phyloP scores from a whole-genome alignment of 2,888 invertebrate species.

The Scaptomyza flava region DNA sequence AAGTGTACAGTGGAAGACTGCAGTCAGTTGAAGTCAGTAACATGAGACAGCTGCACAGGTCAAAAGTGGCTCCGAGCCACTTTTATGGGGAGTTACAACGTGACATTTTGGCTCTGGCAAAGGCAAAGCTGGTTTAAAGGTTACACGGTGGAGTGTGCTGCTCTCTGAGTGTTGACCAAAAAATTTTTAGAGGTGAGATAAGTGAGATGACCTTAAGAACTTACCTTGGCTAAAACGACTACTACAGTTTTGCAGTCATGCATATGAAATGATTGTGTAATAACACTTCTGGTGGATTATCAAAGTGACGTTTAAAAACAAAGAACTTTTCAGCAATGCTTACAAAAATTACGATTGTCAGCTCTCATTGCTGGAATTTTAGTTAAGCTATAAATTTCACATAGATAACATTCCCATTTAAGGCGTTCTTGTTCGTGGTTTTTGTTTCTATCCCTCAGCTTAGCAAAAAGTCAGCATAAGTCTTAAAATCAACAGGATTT shows the following conservation, averaged over 20 bases:
- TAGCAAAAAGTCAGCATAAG: constrained; percentile 26
- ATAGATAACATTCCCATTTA: background rate
- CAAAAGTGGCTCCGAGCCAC: constrained; percentile 11
- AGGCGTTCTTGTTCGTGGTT: background rate
- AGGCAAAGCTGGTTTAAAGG: constrained; percentile 23
- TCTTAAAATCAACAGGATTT: constrained; percentile 42
- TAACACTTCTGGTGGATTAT: background rate
- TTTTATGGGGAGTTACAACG: constrained; percentile 49
- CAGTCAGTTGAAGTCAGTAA: constrained; percentile 1
- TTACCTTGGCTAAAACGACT: constrained; percentile 2
- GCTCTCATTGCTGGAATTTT: background rate
- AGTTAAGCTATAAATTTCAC: background rate
- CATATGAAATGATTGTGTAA: constrained; percentile 26
- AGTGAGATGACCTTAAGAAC: constrained; percentile 38
- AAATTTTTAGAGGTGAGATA: constrained; percentile 16
- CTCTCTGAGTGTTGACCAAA: constrained; percentile 12
- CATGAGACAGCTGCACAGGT: constrained; percentile 18
- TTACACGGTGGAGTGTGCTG: constrained; percentile 3
- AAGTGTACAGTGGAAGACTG: constrained; percentile 6
- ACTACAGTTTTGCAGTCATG: background rate
- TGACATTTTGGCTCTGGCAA: constrained; percentile 59
- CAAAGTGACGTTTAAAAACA: background rate
- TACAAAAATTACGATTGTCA: background rate
- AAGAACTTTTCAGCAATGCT: background rate
- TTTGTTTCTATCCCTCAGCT: constrained; percentile 12